Conservation (phyloP, 1,140 invertebrate species). For the Orius insidiosus region DNA sequence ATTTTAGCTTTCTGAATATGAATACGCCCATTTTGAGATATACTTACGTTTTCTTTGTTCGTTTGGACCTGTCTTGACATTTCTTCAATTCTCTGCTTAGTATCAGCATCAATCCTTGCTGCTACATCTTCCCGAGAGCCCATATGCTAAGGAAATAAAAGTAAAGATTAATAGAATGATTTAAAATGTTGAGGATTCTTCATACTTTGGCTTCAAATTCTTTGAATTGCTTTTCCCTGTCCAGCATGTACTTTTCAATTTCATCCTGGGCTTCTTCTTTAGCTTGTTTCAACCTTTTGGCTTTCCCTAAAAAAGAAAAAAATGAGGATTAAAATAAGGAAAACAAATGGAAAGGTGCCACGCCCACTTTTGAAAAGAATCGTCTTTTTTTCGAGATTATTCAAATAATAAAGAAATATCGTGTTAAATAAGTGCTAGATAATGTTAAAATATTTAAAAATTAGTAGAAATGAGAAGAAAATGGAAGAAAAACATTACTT, state of each 20-base stretch:
- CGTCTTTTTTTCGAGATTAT: not conserved
- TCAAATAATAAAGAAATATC: not conserved
- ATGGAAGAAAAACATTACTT: slow-evolving; percentile 42
- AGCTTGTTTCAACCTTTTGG: slow-evolving; percentile 91
- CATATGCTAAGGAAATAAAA: slow-evolving; percentile 51
- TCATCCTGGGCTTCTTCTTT: slow-evolving; percentile 99
- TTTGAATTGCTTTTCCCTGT: slow-evolving; percentile 80
- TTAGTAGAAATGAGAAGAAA: not conserved
- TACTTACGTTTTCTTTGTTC: slow-evolving; percentile 58
- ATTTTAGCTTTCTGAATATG: too few relatives aligned
- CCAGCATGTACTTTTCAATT: slow-evolving; percentile 91
- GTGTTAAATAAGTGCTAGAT: too few relatives aligned
- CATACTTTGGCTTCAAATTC: slow-evolving; percentile 81
- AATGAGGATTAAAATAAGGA: not conserved
- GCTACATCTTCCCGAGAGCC: slow-evolving; percentile 77
- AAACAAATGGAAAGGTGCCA: not conserved
- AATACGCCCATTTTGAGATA: too few relatives aligned
- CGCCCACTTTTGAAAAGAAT: slow-evolving; percentile 4
- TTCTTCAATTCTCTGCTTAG: slow-evolving; percentile 63
- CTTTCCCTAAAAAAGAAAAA: slow-evolving; percentile 57
- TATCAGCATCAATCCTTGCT: slow-evolving; percentile 72
- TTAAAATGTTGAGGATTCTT: too few relatives aligned
- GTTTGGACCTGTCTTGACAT: slow-evolving; percentile 62
- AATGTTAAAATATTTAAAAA: too few relatives aligned
- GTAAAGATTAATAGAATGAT: not conserved